These are phyloP conservation scores for Saimiri boliviensis DNA, from an alignment of 2,113 vertebrate genomes.

Conservation along the genomic window DNA sequence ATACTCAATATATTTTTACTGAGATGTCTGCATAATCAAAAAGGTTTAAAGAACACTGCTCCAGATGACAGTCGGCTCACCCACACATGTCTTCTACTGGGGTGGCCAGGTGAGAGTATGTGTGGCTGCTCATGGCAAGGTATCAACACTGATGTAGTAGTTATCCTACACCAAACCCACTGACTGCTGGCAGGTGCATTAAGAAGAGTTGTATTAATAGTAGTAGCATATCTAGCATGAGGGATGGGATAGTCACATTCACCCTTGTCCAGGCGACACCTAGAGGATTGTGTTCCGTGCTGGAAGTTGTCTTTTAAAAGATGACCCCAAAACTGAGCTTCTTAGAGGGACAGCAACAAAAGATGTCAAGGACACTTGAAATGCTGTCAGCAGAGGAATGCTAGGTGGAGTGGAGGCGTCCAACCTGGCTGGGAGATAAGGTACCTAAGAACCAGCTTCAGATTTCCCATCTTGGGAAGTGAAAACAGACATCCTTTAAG, in stretches of 20 bases:
- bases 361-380: background rate
- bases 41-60: background rate
- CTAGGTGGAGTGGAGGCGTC: background rate
- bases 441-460: background rate
- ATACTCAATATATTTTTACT: background rate
- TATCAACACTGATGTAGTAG: fast-evolving
- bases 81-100: background rate
- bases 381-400: background rate
- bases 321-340: background rate
- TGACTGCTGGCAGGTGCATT: background rate
- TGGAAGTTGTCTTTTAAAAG: background rate
- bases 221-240: background rate
- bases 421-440: background rate
- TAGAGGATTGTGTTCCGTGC: background rate
- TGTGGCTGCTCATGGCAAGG: background rate
- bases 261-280: background rate
- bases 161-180: background rate
- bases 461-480: background rate
- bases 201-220: background rate
- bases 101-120: background rate
- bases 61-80: background rate
- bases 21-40: background rate
- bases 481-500: background rate
- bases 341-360: background rate
- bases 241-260: background rate